Evolutionary conservation across 2,888 invertebrate genomes (phyloP), one percentile per base, ranked within the genome.

Genomic region (Pseudococcus longispinus): DNA sequence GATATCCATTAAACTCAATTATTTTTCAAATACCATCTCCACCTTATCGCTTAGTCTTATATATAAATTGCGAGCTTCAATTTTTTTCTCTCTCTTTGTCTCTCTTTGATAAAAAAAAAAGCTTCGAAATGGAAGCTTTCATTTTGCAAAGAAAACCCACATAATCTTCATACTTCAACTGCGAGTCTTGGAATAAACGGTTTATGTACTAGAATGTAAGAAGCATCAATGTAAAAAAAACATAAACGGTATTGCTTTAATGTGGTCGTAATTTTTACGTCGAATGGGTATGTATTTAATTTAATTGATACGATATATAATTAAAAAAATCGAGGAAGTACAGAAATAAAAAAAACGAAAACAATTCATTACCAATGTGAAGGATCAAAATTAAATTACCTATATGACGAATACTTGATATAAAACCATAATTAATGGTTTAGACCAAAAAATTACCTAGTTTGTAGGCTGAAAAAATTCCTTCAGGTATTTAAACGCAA

Each of bases 1-100:
- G 42, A 37, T 42, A 80, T 80, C 77, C 77, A 80, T 80, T 80
- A 42, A 80, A 80, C 37, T 23, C 77, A 80, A 80, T 80, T 80
- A 80, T 80, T 80, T 70, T 80, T 42, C 20, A 80, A 80, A 80
- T 80, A 80, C 77, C 42, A 42, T 23, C 20, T 80, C 70, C 42
- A 37, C 77, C 42, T 80, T 80, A 80, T 42, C 77, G 29, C 29
- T 70, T 70, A 29, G 29, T 26, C 29, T 70, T 26, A 29, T 29
- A 29, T 29, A 29, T 80, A 42, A 80, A 80, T 42, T 80, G 37
- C 42, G 18, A 42, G 77, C 29, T 70, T 70, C 77, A 80, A 80
- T 80, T 80, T 80, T 60, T 23, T 23, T 23, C 60, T n/a, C n/a
- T n/a, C n/a, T n/a, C n/a, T n/a, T n/a, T n/a, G n/a, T n/a, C 9